These are phyloP conservation scores for Crocodylus rhombifer DNA, from an alignment of 2,797 vertebrate genomes.

Conservation along the genomic window DNA sequence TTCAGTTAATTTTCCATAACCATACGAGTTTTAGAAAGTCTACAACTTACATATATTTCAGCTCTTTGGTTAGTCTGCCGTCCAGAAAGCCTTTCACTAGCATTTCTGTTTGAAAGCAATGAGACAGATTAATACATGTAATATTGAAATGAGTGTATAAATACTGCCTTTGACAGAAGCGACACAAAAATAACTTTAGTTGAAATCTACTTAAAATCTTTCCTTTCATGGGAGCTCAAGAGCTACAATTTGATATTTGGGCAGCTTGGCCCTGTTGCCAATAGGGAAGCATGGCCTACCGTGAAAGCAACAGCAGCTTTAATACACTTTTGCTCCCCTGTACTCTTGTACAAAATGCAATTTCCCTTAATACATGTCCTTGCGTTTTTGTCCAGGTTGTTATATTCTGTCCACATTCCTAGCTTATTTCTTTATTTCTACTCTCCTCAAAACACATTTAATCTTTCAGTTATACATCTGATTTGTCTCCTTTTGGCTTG, in stretches of 20 bases:
- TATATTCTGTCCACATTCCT: neutral
- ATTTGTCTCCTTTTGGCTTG: neutral
- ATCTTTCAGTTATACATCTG: neutral
- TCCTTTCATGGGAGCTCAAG: neutral
- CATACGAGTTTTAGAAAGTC: neutral
- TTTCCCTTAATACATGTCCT: neutral
- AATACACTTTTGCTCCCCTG: neutral
- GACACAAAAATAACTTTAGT: accelerated
- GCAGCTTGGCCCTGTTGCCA: neutral
- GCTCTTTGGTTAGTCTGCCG: constrained; percentile 96
- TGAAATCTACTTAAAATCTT: neutral
- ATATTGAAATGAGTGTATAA: neutral
- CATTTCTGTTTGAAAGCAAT: constrained; percentile 84
- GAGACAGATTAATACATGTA: neutral
- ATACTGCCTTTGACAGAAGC: neutral
- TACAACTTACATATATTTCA: constrained; percentile 89
- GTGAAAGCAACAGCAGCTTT: neutral
- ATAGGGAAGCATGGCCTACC: neutral
- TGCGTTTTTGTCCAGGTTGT: neutral
- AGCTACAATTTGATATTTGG: neutral
- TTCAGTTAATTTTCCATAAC: accelerated
- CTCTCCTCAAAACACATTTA: neutral
- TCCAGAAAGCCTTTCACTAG: constrained; percentile 89
- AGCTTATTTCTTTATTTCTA: neutral
- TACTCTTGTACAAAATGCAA: neutral